These are phyloP conservation scores for Podotricha telesiphe DNA, from an alignment of 2,888 invertebrate species.

Conservation along the genomic window DNA sequence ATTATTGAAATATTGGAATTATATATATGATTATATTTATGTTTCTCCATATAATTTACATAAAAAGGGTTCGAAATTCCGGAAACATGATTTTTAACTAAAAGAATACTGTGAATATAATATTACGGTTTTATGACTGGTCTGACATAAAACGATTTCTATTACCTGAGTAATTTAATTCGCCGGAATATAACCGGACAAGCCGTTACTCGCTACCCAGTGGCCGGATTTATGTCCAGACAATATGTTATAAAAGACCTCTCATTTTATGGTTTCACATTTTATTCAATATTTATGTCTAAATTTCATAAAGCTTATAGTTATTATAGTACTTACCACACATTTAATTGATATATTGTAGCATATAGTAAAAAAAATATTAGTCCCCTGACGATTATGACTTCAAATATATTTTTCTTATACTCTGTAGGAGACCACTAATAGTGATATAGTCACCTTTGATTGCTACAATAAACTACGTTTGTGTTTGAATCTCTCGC, in stretches of 20 bases:
- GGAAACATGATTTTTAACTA: background rate
- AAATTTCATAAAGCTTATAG: background rate
- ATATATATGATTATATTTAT: too few relatives aligned
- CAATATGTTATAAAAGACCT: slow-evolving; percentile 30
- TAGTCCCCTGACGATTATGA: too few relatives aligned
- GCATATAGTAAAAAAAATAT: too few relatives aligned
- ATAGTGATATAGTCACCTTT: too few relatives aligned
- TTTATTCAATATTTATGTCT: slow-evolving; percentile 21
- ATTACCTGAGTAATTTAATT: slow-evolving; percentile 32
- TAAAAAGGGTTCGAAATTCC: too few relatives aligned
- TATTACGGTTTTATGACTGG: slow-evolving; percentile 3
- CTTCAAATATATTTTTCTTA: too few relatives aligned
- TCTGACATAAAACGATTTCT: slow-evolving; percentile 18
- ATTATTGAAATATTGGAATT: too few relatives aligned
- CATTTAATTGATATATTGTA: too few relatives aligned
- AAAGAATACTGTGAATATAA: background rate
- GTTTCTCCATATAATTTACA: too few relatives aligned
- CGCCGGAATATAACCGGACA: slow-evolving; percentile 22
- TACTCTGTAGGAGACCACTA: too few relatives aligned
- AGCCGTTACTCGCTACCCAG: slow-evolving; percentile 23
- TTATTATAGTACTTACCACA: background rate
- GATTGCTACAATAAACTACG: too few relatives aligned
- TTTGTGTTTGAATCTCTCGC: too few relatives aligned
- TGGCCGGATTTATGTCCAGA: slow-evolving; percentile 27
- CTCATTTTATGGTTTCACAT: slow-evolving; percentile 22